Base-by-base conservation (phyloP, 23 tunicate genomes). In the Trididemnum miniatum region DNA sequence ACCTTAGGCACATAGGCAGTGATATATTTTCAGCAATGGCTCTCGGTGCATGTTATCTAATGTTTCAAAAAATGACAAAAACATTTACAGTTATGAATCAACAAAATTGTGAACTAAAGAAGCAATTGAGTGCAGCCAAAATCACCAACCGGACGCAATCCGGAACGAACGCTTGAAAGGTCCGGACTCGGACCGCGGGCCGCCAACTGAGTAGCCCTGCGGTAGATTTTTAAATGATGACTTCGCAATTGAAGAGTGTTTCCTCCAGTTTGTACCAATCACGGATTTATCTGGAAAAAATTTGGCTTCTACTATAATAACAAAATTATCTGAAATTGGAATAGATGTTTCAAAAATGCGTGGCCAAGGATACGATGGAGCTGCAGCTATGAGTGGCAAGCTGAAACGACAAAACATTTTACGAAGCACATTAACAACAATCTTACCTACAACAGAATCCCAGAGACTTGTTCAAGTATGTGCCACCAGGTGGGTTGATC, bases 321-420 rank as follows among this genome's bases (percentile, higher is more conserved):
- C 18, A 26, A 64, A 26, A 5, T 64, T 64, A n/a, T 64, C 24
- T n/a, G 9, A 26, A 64, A 64, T 64, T 64, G 71, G 71, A 64
- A 64, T n/a, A 12, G 71, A 64, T 26, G 30, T 64, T 64, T 64
- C 24, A 64, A 64, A 64, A 64, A 64, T 64, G 71, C 71, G 71
- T 26, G 71, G 71, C 30, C 71, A 64, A 64, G 29, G 71, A 64
- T 64, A 64, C 24, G 20, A 15, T 26, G 71, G 71, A 26, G 71
- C 71, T n/a, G 71, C 71, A n/a, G 24, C 71, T 64, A 64, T 64
- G 71, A 64, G 71, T 64, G 71, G 71, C 27, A 64, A 64, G n/a
- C 20, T n/a, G 18, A 49, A 49, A 49, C 57, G 57, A 24, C 23
- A 26, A 64, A 64, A 64, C n/a, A 26, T 64, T 64, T 64, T 64